Percentiles rank a stretch among this genome's conserved stretches.
Conservation (phyloP, 1,140 invertebrate genomes). For the Drosophila rhopaloa region DNA sequence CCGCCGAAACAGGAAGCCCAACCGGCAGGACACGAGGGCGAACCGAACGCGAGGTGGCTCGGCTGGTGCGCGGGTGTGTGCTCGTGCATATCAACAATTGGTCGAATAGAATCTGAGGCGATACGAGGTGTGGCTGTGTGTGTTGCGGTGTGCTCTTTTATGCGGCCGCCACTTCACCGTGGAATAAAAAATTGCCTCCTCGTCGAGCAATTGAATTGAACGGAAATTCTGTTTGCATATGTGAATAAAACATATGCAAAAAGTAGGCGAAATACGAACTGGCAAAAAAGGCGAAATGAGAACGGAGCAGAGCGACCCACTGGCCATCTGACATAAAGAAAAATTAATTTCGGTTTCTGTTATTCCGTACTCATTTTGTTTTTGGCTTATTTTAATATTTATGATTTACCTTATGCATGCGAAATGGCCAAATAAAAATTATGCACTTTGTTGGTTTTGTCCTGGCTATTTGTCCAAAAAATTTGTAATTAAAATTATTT, state of each 20-base stretch:
- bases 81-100: conserved; percentile 82
- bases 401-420: conserved; percentile 20
- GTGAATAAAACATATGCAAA: conserved; percentile 76
- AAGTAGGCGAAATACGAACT: conserved; percentile 33
- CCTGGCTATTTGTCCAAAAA: conserved; percentile 27
- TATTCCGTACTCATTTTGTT: conserved; percentile 1
- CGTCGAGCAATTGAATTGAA: conserved; percentile 72
- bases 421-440: conserved; percentile 11
- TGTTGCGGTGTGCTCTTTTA: conserved; percentile 25
- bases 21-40: conserved; percentile 36
- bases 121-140: conserved; percentile 13
- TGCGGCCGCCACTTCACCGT: conserved; percentile 50
- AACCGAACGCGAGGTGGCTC: conserved; percentile 2
- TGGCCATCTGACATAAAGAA: conserved; percentile 17
- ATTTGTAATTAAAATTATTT: conserved; percentile 38
- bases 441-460: conserved; percentile 21
- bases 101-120: conserved; percentile 68
- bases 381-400: conserved; percentile 31
- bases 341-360: conserved; percentile 47
- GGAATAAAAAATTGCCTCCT: conserved; percentile 44
- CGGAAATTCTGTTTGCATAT: conserved; percentile 80
- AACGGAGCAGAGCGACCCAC: neutral
- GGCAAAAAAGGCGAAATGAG: conserved; percentile 6
- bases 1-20: conserved; percentile 51
- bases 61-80: conserved; percentile 2